Conservation (phyloP, 1,140 invertebrate genomes). For the Drosophila melanica region DNA sequence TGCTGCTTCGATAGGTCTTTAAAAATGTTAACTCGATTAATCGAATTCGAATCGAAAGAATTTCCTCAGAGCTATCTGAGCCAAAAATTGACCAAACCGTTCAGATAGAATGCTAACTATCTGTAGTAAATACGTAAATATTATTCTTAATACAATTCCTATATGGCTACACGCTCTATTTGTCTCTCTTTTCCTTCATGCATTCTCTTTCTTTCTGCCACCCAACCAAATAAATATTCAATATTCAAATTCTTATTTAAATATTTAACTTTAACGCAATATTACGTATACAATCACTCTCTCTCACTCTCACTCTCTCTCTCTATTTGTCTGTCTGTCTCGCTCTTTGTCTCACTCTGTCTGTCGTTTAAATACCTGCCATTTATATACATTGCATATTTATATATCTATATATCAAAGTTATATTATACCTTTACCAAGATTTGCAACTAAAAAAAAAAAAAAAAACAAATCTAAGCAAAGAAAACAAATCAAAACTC, state of each 20-base stretch:
- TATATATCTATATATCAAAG: slow-evolving; percentile 55
- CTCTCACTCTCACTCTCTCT: slow-evolving; percentile 41
- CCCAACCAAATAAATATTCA: slow-evolving; percentile 19
- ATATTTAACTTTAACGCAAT: slow-evolving; percentile 10
- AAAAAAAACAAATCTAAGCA: slow-evolving; percentile 57
- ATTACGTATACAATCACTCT: slow-evolving; percentile 53
- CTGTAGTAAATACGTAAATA: slow-evolving; percentile 29
- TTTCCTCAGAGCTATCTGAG: slow-evolving; percentile 10
- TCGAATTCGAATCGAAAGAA: slow-evolving; percentile 11
- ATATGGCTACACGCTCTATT: slow-evolving; percentile 55
- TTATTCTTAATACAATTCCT: not conserved
- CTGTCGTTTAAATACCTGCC: slow-evolving; percentile 49
- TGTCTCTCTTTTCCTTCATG: slow-evolving; percentile 32
- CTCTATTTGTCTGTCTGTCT: slow-evolving; percentile 33
- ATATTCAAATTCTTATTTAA: slow-evolving; percentile 3
- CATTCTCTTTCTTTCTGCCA: slow-evolving; percentile 23
- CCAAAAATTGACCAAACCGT: slow-evolving; percentile 1
- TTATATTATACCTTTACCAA: slow-evolving; percentile 41
- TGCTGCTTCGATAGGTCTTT: slow-evolving; percentile 76
- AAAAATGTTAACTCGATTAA: slow-evolving; percentile 13
- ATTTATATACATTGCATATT: slow-evolving; percentile 53
- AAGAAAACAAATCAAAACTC: slow-evolving; percentile 73
- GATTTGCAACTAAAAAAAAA: slow-evolving; percentile 56
- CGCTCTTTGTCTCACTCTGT: slow-evolving; percentile 46
- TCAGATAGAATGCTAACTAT: slow-evolving; percentile 34